Evolutionary conservation across 2,888 invertebrate species (phyloP).

Genomic region (Drosophila falleni): DNA sequence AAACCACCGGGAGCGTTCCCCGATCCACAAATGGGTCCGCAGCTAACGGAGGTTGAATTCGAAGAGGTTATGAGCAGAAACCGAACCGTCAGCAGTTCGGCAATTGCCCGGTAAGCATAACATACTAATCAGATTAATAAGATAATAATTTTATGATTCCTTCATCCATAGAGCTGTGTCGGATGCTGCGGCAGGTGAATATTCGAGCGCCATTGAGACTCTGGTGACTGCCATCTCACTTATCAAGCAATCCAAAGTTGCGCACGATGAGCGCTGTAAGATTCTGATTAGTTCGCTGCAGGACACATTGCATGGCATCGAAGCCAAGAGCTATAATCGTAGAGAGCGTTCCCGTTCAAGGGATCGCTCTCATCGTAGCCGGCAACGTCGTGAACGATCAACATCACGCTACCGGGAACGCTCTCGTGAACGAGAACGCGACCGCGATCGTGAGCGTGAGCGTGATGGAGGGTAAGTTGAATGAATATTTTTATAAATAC

Average conservation of each 20-base stretch:
- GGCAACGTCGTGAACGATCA: slow-evolving; percentile 85
- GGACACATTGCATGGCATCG: slow-evolving; percentile 98
- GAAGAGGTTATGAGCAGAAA: slow-evolving; percentile 99
- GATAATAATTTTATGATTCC: not conserved
- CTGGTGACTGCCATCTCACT: slow-evolving; percentile 99
- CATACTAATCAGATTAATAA: not conserved
- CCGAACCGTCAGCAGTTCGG: slow-evolving; percentile 98
- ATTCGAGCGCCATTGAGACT: slow-evolving; percentile 99
- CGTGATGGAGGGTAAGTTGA: slow-evolving; percentile 87
- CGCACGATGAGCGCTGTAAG: slow-evolving; percentile 97
- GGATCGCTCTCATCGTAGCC: slow-evolving; percentile 86
- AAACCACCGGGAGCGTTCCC: slow-evolving; percentile 84
- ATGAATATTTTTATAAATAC: not conserved
- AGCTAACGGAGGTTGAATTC: slow-evolving; percentile 96
- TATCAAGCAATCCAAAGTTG: slow-evolving; percentile 97
- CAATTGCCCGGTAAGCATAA: slow-evolving; percentile 90
- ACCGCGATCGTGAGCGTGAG: slow-evolving; percentile 85
- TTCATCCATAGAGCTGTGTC: slow-evolving; percentile 92
- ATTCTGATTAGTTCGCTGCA: slow-evolving; percentile 98
- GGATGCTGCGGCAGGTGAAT: slow-evolving; percentile 98
- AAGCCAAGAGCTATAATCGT: slow-evolving; percentile 97
- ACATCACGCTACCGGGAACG: slow-evolving; percentile 89
- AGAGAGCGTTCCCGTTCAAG: slow-evolving; percentile 87
- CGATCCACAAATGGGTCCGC: slow-evolving; percentile 86
- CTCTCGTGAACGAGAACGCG: slow-evolving; percentile 90